These are phyloP conservation scores for Upupa epops DNA, from an alignment of 2,113 vertebrate genomes.

Conservation along the genomic window DNA sequence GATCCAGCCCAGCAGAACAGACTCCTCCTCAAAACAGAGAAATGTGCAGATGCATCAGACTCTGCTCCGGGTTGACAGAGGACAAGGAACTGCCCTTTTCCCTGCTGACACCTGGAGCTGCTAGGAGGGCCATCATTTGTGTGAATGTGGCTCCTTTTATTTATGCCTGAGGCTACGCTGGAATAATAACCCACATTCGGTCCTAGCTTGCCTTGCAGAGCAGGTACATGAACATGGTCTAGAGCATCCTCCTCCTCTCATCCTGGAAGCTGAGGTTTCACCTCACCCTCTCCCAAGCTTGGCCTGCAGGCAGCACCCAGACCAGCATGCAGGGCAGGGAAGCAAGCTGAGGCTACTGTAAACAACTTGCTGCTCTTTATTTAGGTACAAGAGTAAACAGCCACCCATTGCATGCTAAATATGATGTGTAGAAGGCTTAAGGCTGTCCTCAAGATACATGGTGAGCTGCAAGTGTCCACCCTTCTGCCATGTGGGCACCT, in stretches of 20 bases:
- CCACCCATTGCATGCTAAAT: not conserved
- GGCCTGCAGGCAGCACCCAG: slow-evolving; percentile 11
- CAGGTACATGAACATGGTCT: not conserved
- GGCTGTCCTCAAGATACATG: not conserved
- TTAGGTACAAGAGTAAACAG: not conserved
- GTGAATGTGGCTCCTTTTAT: not conserved
- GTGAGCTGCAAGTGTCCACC: not conserved
- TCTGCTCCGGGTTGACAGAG: not conserved
- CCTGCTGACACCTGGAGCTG: not conserved
- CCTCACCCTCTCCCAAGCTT: not conserved
- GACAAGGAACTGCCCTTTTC: slow-evolving; percentile 1
- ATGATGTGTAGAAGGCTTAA: rapidly evolving
- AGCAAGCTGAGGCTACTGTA: not conserved
- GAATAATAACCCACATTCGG: slow-evolving; percentile 33
- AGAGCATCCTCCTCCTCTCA: not conserved
- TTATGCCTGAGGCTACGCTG: slow-evolving; percentile 8
- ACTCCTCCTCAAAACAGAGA: not conserved
- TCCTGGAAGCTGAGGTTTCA: slow-evolving; percentile 16
- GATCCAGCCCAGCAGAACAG: not conserved
- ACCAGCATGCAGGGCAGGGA: not conserved
- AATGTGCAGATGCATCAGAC: not conserved
- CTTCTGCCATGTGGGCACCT: rapidly evolving
- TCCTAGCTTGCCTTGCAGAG: slow-evolving; percentile 32
- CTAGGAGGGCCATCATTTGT: not conserved
- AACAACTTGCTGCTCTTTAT: not conserved